Base-by-base conservation (phyloP, 2,113 vertebrate species). In the Tonatia bakeri region DNA sequence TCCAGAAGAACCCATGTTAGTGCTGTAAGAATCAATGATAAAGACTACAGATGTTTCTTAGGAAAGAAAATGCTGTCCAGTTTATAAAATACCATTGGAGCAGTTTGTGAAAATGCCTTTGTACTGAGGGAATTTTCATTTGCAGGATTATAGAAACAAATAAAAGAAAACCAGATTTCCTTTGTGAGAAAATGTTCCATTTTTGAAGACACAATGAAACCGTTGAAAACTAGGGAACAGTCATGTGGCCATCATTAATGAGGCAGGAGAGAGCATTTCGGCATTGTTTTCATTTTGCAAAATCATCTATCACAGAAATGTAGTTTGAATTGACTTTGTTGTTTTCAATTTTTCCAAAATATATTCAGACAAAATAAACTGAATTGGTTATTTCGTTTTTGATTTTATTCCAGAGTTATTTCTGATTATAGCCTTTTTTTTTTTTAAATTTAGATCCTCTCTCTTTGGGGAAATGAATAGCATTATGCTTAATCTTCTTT, bases 291-390 rank as follows among this genome's bases (percentile, higher is more conserved):
- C 97, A 7, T 3, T 87, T 91, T 97, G 76, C 91, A 75, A 90
- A 96, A 92, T 96, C 96, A 92, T 97, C 72, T 96, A 72, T 81
- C 92, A 87, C 33, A 40, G 92, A 92, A 96, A 97, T 97, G 88
- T 96, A 88, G 0, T 33, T 94, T 96, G 69, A 97, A 95, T 96
- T 95, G 65, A 94, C 82, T 94, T 10, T 87, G 56, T 97, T 97
- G 47, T 93, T 97, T 98, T 96, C 97, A 80, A 54, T 84, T 98
- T 88, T 94, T 92, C 73, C 56, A 90, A 97, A 93, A 87, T 97
- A 45, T 80, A 54, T 87, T 97, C 93, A 94, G 86, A 96, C 89
- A 95, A 97, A 98, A 81, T 95, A 81, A 38, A n/a, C 79, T 61
- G 84, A 96, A 97, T 92, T 97, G 90, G 20, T 91, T 97, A 22